Conservation (phyloP, 2,797 vertebrate genomes). For the Taeniopygia guttata region DNA sequence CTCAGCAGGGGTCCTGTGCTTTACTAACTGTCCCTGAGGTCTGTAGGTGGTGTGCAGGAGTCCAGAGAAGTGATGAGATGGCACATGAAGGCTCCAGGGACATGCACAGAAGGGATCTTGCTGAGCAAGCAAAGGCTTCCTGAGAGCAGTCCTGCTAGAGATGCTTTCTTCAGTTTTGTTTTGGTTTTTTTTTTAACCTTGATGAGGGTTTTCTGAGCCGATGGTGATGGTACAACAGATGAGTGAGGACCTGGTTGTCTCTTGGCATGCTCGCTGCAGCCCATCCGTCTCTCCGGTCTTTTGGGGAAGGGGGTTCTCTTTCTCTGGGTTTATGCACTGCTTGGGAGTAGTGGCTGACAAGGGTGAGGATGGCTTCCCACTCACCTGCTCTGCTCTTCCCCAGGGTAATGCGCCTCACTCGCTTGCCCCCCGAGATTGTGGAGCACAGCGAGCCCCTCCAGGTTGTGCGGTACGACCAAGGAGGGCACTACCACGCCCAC, state of each 20-base stretch:
- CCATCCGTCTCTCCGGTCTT: not conserved
- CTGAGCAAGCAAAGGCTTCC: slow-evolving; percentile 29
- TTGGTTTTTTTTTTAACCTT: not conserved
- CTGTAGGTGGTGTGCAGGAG: slow-evolving; percentile 50
- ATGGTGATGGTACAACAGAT: not conserved
- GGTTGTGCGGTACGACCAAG: slow-evolving; percentile 93
- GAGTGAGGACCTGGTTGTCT: not conserved
- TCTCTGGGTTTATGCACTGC: not conserved
- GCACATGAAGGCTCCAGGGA: slow-evolving; percentile 41
- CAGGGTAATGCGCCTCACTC: slow-evolving; percentile 91
- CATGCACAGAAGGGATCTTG: slow-evolving; percentile 9
- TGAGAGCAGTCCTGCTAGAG: slow-evolving; percentile 29
- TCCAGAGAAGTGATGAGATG: slow-evolving; percentile 31
- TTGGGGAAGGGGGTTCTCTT: slow-evolving; percentile 40
- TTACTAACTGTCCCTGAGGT: slow-evolving; percentile 41
- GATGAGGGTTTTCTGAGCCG: not conserved
- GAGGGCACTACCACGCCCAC: slow-evolving; percentile 97
- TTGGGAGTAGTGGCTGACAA: not conserved
- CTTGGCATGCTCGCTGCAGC: slow-evolving; percentile 17
- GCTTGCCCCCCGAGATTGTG: slow-evolving; percentile 86
- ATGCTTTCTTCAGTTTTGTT: not conserved
- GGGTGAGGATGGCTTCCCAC: not conserved
- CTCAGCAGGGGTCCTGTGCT: slow-evolving; percentile 38
- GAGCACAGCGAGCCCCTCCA: slow-evolving; percentile 97
- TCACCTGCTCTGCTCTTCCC: not conserved